Base-by-base conservation (phyloP, 2,797 vertebrate species). In the Protosalanx chinensis region DNA sequence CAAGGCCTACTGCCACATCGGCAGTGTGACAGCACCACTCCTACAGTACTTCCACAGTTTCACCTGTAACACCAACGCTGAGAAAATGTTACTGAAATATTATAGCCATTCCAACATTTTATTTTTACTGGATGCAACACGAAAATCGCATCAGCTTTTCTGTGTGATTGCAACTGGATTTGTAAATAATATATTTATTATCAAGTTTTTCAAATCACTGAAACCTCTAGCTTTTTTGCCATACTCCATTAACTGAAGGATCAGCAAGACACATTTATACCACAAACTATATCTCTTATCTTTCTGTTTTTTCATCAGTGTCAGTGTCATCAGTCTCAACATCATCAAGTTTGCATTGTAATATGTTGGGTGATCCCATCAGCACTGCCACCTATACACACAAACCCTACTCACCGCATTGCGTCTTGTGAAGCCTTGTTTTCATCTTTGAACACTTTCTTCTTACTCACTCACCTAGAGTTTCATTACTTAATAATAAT, bases 1-100 rank as follows among this genome's bases (percentile, higher is more conserved):
- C 89, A 8, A 96, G 96, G 71, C 94, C 95, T 23, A 97, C 95
- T 0, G 96, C 96, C 87, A 98, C 96, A 0, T 98, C 97, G 6
- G 93, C 95, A 0, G 96, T 94, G 78, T 94, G 87, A 93, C 29
- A 70, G 35, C n/a, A 64, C 27, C 18, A 13, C 10, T 58, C 56
- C 53, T 46, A 29, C n/a, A 58, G 68, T 27, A 61, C 59, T 72
- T 76, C 20, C 70, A 49, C 74, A 41, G 29, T 20, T n/a, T 35
- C 7, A 53, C 79, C 72, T 56, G 18, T 67, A 70, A 73, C 51
- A 46, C 29, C 81, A 78, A 78, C 12, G 70, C 68, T 41, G 63
- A 70, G 33, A 41, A 20, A 70, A 70, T 30, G 23, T 80, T 57
- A 67, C 23, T 61, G 63, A 56, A 79, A 67, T 8, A 67, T 30